Evolutionary conservation across 2,797 vertebrate genomes (phyloP).

Genomic region (Enteromius afrohamiltoni): DNA sequence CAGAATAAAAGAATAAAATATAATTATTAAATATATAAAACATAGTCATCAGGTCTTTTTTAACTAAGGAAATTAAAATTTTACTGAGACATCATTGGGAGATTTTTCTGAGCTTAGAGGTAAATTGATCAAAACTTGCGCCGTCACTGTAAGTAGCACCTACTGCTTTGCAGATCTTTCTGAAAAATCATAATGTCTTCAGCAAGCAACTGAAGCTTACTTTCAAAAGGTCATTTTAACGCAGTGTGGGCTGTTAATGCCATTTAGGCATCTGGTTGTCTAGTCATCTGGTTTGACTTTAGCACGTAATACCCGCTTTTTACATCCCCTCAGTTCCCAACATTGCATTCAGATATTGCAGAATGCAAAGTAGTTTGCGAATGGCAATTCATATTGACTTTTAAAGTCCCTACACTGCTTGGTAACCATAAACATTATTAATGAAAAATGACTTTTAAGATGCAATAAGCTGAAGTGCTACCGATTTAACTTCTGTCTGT

Average conservation of each 20-base stretch:
- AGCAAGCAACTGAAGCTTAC: background rate
- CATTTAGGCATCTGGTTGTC: background rate
- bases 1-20: too few relatives aligned
- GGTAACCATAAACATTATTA: background rate
- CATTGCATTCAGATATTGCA: background rate
- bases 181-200: background rate
- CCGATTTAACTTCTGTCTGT: constrained; percentile 54
- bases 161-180: background rate
- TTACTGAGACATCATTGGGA: too few relatives aligned
- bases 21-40: background rate
- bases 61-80: too few relatives aligned
- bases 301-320: background rate
- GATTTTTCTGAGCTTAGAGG: too few relatives aligned
- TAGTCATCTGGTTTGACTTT: too few relatives aligned
- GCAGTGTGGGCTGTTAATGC: background rate
- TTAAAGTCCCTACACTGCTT: background rate
- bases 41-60: background rate
- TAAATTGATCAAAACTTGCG: background rate
- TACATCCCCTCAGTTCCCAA: background rate
- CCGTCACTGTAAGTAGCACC: background rate
- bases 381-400: background rate
- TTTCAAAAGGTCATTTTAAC: background rate
- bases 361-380: background rate
- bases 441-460: background rate
- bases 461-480: constrained; percentile 1